Base-by-base conservation (phyloP, 1,140 invertebrate species). In the Brachionus sp. region DNA sequence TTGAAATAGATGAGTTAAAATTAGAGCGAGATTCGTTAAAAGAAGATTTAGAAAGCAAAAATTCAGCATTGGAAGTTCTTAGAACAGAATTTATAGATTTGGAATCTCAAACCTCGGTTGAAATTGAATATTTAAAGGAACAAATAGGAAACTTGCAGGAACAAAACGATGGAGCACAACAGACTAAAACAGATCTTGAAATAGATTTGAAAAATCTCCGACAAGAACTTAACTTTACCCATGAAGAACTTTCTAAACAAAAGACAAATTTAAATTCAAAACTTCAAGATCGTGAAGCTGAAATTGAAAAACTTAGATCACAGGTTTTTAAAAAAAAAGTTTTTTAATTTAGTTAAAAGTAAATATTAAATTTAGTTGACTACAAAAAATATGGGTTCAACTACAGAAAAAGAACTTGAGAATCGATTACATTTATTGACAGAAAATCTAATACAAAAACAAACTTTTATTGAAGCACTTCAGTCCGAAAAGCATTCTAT, bases 401-500 rank as follows among this genome's bases (percentile, higher is more conserved):
- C 89, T 0, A 90, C 90, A 29, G 90, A 90, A 83, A 89, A 86
- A 78, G 91, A 94, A 89, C 85, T 93, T 84, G 93, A 94, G 88
- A 90, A 90, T 7, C 90, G 93, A 84, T 87, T 94, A 2, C 90
- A 92, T 78, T 89, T 91, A 2, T 89, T 94, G 10, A 94, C 93
- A 1, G 93, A 94, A 86, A 93, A 93, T 66, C 89, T 95, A 16
- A 93, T 95, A 77, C 90, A 93, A 83, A 94, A 95, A 86, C 94
- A 95, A 87, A 92, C 92, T 73, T 90, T 92, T 77, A 86, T 95
- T 33, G 94, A 95, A 87, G 90, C 91, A 29, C 89, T 94, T 16
- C 93, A 93, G 35, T 92, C 93, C 0, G 93, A 95, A 85, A 91
- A 93, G 85, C 94, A 94, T 90, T 93, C 93, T 10, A 89, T 95